Percentiles rank a stretch among this genome's conserved stretches.
phyloP scores from a whole-genome alignment of 2,888 invertebrate species.

The Drosophila diplacantha region DNA sequence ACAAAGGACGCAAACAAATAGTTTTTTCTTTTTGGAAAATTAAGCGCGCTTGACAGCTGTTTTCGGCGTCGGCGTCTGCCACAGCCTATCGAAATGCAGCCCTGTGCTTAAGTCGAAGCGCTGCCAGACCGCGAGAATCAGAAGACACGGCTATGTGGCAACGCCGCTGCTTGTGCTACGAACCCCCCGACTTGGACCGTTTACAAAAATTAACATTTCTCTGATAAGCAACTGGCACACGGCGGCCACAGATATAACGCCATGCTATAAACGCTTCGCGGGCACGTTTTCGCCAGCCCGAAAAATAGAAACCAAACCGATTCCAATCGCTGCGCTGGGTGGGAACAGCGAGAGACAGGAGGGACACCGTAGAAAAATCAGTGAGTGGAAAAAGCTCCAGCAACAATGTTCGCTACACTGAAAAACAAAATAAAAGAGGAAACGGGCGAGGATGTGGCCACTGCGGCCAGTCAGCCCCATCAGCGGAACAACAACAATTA shows the following conservation, averaged over 20 bases:
- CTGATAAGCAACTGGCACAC: constrained; percentile 55
- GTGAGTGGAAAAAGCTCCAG: constrained; percentile 15
- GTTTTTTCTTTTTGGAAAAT: constrained; percentile 46
- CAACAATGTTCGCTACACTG: constrained; percentile 88
- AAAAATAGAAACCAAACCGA: constrained; percentile 13
- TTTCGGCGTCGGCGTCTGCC: constrained; percentile 53
- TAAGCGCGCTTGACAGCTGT: constrained; percentile 62
- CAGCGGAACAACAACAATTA: constrained; percentile 70
- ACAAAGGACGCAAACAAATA: constrained; percentile 21
- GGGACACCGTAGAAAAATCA: constrained; percentile 3
- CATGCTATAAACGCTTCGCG: constrained; percentile 51
- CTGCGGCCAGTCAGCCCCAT: constrained; percentile 47
- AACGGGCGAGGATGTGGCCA: constrained; percentile 87
- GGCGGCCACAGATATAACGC: constrained; percentile 20
- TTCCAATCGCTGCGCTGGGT: constrained; percentile 8
- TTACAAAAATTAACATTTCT: constrained; percentile 65
- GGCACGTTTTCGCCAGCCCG: constrained; percentile 32
- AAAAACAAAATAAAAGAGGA: constrained; percentile 94
- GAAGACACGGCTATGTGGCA: constrained; percentile 42
- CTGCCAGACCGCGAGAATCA: constrained; percentile 36
- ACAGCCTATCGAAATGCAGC: constrained; percentile 23
- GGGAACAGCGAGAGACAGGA: constrained; percentile 6
- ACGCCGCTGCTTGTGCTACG: constrained; percentile 22
- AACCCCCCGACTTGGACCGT: constrained; percentile 41
- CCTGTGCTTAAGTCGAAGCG: neutral